phyloP scores from a whole-genome alignment of 2,888 invertebrate species.

The Thalpophila matura region DNA sequence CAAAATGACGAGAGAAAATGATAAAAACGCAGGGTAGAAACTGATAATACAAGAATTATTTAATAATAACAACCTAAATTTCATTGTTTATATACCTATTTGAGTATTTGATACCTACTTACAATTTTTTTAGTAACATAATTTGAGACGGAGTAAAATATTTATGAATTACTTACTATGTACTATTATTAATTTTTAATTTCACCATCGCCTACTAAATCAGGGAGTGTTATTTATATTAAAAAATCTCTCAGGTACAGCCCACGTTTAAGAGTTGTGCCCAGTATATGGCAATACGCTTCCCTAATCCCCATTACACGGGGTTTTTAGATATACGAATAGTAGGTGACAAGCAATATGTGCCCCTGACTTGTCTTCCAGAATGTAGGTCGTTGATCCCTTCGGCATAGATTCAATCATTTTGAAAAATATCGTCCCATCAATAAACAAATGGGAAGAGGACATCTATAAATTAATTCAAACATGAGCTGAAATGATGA shows the following conservation, averaged over 20 bases:
- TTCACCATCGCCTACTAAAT: background rate
- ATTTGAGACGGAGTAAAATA: conserved; percentile 17
- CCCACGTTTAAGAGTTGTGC: background rate
- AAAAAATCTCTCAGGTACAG: background rate
- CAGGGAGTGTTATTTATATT: background rate
- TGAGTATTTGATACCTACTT: conserved; percentile 11
- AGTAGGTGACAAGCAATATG: conserved; percentile 23
- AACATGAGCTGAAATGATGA: background rate
- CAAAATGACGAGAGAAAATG: conserved; percentile 74
- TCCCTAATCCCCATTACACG: background rate
- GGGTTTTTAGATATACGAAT: conserved; percentile 4
- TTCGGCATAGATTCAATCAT: conserved; percentile 4
- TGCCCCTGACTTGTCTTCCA: conserved; percentile 22
- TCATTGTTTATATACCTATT: conserved; percentile 42
- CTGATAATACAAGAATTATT: conserved; percentile 73
- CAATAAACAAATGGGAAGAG: background rate
- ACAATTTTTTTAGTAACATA: conserved; percentile 12
- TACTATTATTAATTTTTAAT: background rate
- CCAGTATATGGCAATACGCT: background rate
- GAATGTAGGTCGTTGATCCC: conserved; percentile 14
- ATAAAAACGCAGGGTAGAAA: conserved; percentile 82
- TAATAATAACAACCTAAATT: conserved; percentile 44
- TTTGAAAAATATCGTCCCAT: background rate
- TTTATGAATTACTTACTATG: conserved; percentile 19
- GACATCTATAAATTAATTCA: background rate